Evolutionary conservation across 92 coral and sea anemone species (phyloP), one percentile per base, ranked within the genome.

Genomic region (Siderastrea siderea): DNA sequence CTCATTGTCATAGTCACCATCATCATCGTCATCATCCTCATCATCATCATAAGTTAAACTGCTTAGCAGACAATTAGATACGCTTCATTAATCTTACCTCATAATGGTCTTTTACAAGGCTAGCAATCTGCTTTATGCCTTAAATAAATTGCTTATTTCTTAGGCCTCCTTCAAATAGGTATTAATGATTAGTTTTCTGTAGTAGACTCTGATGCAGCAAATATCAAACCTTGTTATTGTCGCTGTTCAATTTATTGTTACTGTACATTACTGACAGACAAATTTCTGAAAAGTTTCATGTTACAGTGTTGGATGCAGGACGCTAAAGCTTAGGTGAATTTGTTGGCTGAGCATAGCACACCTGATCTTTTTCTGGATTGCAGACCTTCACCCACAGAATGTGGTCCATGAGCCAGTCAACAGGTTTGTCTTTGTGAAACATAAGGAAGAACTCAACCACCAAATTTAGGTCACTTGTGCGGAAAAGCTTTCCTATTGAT

Each of bases 401-500:
- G 86, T 97, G 99, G 74, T 97, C 99, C 81, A 97, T 83, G 45
- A 97, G 90, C 99, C 99, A 97, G 86, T 97, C 99, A 14, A 97
- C 99, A 51, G 99, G 99, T 78, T 97, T 97, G 84, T 97, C 99
- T 82, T 93, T 95, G 83, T 97, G 93, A 90, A 97, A 97, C 93
- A 97, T 92, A 26, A 97, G 93, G 76, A 97, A 92, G 88, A 97
- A 97, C 86, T 97, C 98, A 1, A 97, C 95, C 74, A 97, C 77
- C 82, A 85, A 63, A 47, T 86, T 94, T 47, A 97, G 71, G 77
- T 97, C 99, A 80, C 93, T 93, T 58, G 96, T 57, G n/a, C 98
- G 94, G 70, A 97, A 97, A 71, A 97, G 91, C 91, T 97, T 97
- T 64, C 99, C 99, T 97, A 78, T 55, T 16, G 1, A 69, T 10